phyloP scores from a whole-genome alignment of 1,140 invertebrate species.

The Chelonus insularis region DNA sequence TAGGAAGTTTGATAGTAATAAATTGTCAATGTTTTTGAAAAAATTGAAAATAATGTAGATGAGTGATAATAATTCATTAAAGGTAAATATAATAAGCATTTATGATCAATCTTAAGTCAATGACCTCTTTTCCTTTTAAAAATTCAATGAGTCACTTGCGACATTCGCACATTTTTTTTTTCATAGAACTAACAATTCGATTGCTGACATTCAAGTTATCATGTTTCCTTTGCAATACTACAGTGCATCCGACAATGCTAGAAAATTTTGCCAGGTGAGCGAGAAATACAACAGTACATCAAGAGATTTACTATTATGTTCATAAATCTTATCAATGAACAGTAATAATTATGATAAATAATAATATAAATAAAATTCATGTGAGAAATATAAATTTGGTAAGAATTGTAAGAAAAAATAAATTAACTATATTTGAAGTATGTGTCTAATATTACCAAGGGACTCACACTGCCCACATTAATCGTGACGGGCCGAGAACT shows the following conservation, averaged over 20 bases:
- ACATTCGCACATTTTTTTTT: slow-evolving; percentile 31
- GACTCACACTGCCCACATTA: slow-evolving; percentile 12
- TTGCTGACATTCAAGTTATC: slow-evolving; percentile 24
- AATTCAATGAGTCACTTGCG: slow-evolving; percentile 46
- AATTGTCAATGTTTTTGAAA: too few species aligned
- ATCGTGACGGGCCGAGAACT: not conserved
- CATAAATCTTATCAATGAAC: too few species aligned
- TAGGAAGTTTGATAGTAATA: too few species aligned
- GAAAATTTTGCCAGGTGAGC: not conserved
- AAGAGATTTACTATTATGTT: too few species aligned
- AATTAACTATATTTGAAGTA: too few species aligned
- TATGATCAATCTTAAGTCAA: slow-evolving; percentile 30
- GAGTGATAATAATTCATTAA: not conserved
- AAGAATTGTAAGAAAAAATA: too few species aligned
- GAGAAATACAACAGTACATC: not conserved
- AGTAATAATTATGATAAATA: not conserved
- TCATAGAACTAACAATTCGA: slow-evolving; percentile 11
- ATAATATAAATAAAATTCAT: too few species aligned
- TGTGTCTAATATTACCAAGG: not conserved
- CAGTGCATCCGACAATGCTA: slow-evolving; percentile 17
- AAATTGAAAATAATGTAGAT: not conserved
- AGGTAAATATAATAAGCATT: not conserved
- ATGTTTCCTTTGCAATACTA: slow-evolving; percentile 15
- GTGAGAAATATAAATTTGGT: too few species aligned
- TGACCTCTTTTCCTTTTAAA: slow-evolving; percentile 31